Evolutionary conservation across 2,888 invertebrate genomes (phyloP).

Genomic region (Philereme transversata): DNA sequence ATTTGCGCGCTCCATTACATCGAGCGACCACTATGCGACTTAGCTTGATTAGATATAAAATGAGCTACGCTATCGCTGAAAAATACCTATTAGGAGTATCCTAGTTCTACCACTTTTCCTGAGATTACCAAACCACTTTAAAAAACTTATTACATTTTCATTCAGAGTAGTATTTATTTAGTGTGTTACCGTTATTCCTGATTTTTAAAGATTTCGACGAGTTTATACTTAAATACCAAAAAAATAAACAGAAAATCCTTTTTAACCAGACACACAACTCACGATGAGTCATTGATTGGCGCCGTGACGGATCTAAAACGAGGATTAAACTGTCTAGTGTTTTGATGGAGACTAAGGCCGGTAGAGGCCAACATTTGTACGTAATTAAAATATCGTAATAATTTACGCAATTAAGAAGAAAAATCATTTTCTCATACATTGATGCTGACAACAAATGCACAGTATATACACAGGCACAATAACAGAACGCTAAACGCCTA

Average conservation of each 20-base stretch:
- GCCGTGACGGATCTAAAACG: constrained; percentile 17
- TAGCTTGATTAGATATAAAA: background rate
- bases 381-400: too few relatives aligned
- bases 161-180: too few relatives aligned
- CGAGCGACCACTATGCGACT: constrained; percentile 7
- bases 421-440: too few relatives aligned
- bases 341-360: constrained; percentile 6
- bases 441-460: constrained; percentile 14
- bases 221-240: background rate
- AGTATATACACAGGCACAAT: constrained; percentile 14
- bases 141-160: too few relatives aligned
- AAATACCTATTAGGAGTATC: too few relatives aligned
- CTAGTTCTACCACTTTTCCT: too few relatives aligned
- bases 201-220: too few relatives aligned
- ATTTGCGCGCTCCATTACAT: constrained; percentile 19
- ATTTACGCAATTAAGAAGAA: too few relatives aligned
- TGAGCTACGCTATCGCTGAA: background rate
- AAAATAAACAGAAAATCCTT: background rate
- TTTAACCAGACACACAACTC: constrained; percentile 1
- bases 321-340: constrained; percentile 18
- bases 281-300: constrained; percentile 25
- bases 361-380: background rate
- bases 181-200: too few relatives aligned
- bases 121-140: too few relatives aligned
- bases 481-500: constrained; percentile 11